Evolutionary conservation across 2,797 vertebrate genomes (phyloP).

Genomic region (Peromyscus eremicus): DNA sequence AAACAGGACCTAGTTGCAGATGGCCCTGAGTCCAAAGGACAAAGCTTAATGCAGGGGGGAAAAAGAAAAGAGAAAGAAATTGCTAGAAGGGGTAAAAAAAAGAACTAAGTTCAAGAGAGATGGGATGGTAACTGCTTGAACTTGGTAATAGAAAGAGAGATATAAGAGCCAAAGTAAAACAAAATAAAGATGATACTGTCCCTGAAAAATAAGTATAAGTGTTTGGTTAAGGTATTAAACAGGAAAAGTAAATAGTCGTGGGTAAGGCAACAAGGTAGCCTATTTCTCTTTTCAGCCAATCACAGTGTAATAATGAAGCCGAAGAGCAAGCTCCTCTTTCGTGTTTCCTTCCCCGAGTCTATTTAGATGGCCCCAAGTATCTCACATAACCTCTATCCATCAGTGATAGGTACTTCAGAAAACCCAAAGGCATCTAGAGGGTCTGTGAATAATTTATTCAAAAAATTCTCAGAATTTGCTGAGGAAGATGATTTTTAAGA

Average conservation of each 20-base stretch:
- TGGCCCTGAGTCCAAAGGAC: background rate
- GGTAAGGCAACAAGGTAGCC: background rate
- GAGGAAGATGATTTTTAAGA: background rate
- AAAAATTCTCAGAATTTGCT: conserved; percentile 4
- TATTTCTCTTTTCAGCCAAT: background rate
- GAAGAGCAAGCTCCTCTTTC: background rate
- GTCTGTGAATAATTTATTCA: background rate
- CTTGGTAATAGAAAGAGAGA: conserved; percentile 4
- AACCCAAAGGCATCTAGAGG: background rate
- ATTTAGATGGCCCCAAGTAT: conserved; percentile 5
- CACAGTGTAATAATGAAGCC: background rate
- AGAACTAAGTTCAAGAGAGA: conserved; percentile 52
- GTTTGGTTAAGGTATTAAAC: conserved; percentile 8
- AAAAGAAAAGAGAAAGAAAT: background rate
- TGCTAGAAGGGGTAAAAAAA: background rate
- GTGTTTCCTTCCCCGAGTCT: conserved; percentile 10
- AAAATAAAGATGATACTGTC: conserved; percentile 22
- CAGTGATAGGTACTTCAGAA: conserved; percentile 19
- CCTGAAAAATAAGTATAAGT: conserved; percentile 17
- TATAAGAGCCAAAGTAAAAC: background rate
- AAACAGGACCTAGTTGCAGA: background rate
- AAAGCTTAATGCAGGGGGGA: background rate
- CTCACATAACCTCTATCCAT: background rate
- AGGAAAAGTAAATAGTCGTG: conserved; percentile 40
- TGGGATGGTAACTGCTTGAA: background rate